A percentile compares a stretch with the other conserved stretches of the same genome.
phyloP scores from a whole-genome alignment of 2,797 vertebrate genomes.

The Danio choprae region DNA sequence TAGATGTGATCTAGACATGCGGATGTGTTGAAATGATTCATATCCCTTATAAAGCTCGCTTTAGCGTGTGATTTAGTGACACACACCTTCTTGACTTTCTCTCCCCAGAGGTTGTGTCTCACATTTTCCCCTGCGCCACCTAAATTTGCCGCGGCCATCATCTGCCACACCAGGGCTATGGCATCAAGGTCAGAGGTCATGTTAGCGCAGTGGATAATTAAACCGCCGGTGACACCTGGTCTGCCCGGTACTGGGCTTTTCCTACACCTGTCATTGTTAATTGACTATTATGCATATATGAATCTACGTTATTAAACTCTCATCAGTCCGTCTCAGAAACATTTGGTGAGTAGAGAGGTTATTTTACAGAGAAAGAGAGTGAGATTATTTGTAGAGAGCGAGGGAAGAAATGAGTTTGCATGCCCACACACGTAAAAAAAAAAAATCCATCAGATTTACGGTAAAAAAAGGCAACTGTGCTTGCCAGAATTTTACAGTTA shows the following conservation, averaged over 20 bases:
- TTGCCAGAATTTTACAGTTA: too few relatives aligned
- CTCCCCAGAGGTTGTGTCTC: slow-evolving; percentile 23
- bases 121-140: slow-evolving; percentile 18
- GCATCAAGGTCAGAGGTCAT: slow-evolving; percentile 35
- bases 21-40: slow-evolving; percentile 19
- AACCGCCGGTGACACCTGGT: slow-evolving; percentile 27
- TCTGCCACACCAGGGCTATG: background rate
- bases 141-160: slow-evolving; percentile 18
- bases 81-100: slow-evolving; percentile 24
- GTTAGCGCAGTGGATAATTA: slow-evolving; percentile 35
- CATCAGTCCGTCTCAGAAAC: slow-evolving; percentile 26
- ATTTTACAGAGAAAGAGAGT: slow-evolving; percentile 28
- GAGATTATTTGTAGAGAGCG: background rate
- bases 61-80: background rate
- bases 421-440: too few relatives aligned
- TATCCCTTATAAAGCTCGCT: slow-evolving; percentile 34
- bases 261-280: slow-evolving; percentile 51
- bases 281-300: slow-evolving; percentile 53
- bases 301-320: slow-evolving; percentile 46
- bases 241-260: slow-evolving; percentile 16
- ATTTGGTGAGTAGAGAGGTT: background rate
- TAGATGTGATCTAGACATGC: slow-evolving; percentile 19
- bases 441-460: too few relatives aligned
- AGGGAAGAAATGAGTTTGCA: background rate
- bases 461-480: too few relatives aligned